phyloP scores from a whole-genome alignment of 53 echinoderm and acorn worm species.

The Echinometra lucunter region DNA sequence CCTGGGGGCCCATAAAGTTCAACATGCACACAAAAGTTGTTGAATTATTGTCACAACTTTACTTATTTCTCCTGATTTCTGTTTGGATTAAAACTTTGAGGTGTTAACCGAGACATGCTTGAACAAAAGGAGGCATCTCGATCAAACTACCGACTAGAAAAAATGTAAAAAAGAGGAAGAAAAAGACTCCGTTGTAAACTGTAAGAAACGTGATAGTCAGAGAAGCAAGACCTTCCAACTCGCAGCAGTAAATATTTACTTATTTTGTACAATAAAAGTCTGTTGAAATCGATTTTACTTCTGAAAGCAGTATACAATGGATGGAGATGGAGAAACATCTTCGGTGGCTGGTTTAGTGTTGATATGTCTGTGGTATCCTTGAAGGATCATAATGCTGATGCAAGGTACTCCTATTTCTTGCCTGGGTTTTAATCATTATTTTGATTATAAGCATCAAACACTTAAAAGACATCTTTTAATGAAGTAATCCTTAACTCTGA shows the following conservation, averaged over 20 bases:
- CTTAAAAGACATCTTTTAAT: background rate
- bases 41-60: conserved; percentile 44
- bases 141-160: background rate
- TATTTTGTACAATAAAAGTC: conserved; percentile 1
- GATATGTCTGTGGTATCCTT: background rate
- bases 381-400: background rate
- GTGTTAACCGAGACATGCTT: background rate
- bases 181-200: background rate
- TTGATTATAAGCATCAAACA: background rate
- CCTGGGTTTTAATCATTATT: no score
- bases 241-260: conserved; percentile 26
- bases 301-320: background rate
- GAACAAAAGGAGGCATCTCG: background rate
- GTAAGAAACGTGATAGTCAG: conserved; percentile 17
- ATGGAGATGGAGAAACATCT: background rate
- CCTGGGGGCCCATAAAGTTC: conserved; percentile 16
- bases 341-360: background rate
- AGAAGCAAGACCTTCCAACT: background rate
- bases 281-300: conserved; percentile 24
- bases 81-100: conserved; percentile 14
- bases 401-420: background rate
- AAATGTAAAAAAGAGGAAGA: background rate
- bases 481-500: background rate
- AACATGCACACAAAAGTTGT: conserved; percentile 18
- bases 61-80: background rate